A percentile compares a stretch with the other conserved stretches of the same genome.
Evolutionary conservation across 1,140 invertebrate species (phyloP).

Genomic region (Calycopis cecrops): DNA sequence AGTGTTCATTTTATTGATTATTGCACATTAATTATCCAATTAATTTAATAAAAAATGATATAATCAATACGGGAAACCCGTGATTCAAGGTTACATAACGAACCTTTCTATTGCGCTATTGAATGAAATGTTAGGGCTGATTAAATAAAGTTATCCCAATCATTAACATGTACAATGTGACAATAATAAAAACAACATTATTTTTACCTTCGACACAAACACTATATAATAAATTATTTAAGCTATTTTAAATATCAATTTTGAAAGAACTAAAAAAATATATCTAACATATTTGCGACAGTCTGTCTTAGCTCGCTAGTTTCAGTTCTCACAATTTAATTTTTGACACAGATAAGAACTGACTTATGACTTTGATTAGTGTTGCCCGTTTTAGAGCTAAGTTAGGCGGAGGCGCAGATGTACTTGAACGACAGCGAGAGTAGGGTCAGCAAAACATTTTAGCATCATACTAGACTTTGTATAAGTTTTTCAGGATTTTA

Average conservation of each 20-base stretch:
- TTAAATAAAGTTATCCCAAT: background rate
- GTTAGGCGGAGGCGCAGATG: too few species aligned
- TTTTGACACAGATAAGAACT: constrained; percentile 35
- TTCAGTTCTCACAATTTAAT: constrained; percentile 41
- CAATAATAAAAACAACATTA: background rate
- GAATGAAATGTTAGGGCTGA: constrained; percentile 39
- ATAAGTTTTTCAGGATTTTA: too few species aligned
- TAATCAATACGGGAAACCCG: constrained; percentile 64
- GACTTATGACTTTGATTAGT: background rate
- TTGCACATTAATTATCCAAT: background rate
- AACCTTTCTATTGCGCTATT: constrained; percentile 48
- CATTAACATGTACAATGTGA: background rate
- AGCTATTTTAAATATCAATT: constrained; percentile 52
- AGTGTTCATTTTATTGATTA: background rate
- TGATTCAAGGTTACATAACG: constrained; percentile 73
- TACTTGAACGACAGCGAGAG: too few species aligned
- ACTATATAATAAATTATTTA: constrained; percentile 20
- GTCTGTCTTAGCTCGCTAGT: constrained; percentile 5
- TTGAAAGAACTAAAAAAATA: constrained; percentile 52
- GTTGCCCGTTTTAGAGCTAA: background rate
- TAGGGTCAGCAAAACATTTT: too few species aligned
- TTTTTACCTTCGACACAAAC: constrained; percentile 53
- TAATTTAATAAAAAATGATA: constrained; percentile 1
- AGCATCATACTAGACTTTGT: too few species aligned
- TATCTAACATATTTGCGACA: constrained; percentile 35